Percentiles rank a stretch among this genome's conserved stretches.
Conservation (phyloP, 2,888 invertebrate genomes). For the Apamea crenata region DNA sequence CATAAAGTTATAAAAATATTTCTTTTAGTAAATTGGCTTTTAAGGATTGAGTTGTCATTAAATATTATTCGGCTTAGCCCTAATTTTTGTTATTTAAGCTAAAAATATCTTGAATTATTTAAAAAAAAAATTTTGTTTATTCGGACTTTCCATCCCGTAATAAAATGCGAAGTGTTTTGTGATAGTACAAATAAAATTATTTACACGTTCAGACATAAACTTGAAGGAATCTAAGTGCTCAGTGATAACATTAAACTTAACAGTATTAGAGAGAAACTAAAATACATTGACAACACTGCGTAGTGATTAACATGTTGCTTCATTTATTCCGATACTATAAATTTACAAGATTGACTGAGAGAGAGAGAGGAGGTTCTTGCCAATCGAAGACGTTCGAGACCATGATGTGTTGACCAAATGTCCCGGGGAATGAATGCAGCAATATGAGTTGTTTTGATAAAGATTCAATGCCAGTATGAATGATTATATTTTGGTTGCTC, state of each 20-base stretch:
- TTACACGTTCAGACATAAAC: constrained; percentile 70
- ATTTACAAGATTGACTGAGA: constrained; percentile 61
- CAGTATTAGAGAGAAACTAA: constrained; percentile 82
- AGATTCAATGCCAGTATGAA: constrained; percentile 78
- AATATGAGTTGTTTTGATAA: constrained; percentile 56
- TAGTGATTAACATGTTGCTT: constrained; percentile 61
- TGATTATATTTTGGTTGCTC: constrained; percentile 87
- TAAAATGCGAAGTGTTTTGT: constrained; percentile 76
- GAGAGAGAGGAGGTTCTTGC: constrained; percentile 68
- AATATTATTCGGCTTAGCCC: constrained; percentile 80
- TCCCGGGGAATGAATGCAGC: constrained; percentile 67
- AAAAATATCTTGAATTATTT: constrained; percentile 60
- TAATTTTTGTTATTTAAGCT: constrained; percentile 77
- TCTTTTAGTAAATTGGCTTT: constrained; percentile 76
- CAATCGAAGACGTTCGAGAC: constrained; percentile 53
- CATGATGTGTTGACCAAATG: constrained; percentile 31
- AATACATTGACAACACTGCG: constrained; percentile 58
- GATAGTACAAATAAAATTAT: constrained; percentile 88
- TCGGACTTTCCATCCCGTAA: constrained; percentile 47
- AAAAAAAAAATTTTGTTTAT: constrained; percentile 51
- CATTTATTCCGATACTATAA: constrained; percentile 66
- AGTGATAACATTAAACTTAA: constrained; percentile 71
- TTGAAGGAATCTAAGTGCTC: constrained; percentile 73
- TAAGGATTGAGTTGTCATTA: constrained; percentile 74
- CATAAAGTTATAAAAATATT: constrained; percentile 78